A percentile compares a stretch with the other conserved stretches of the same genome.
Evolutionary conservation across 2,888 invertebrate species (phyloP).

Genomic region (Hypomecis atomaria): DNA sequence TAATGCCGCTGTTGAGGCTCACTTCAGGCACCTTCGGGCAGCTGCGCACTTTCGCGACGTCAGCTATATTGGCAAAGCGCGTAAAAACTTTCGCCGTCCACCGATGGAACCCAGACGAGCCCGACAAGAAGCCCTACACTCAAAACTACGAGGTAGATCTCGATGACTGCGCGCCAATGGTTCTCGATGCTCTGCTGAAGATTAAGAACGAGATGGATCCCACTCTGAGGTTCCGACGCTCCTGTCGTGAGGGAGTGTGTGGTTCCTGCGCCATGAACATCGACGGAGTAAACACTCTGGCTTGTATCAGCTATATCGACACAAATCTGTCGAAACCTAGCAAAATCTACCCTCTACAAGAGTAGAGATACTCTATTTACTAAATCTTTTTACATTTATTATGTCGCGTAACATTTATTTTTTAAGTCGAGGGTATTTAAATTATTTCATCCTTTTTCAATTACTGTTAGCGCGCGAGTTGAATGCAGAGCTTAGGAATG

Average conservation of each 20-base stretch:
- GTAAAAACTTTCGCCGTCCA: constrained; percentile 93
- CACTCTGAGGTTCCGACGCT: constrained; percentile 97
- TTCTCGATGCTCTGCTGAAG: constrained; percentile 97
- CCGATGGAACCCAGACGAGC: constrained; percentile 95
- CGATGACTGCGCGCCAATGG: constrained; percentile 97
- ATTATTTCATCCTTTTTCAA: no score
- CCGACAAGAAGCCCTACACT: constrained; percentile 92
- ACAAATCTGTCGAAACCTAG: constrained; percentile 89
- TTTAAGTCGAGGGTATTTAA: no score
- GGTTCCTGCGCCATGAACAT: constrained; percentile 99
- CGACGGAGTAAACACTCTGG: constrained; percentile 97
- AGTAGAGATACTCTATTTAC: no score
- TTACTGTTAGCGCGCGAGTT: no score
- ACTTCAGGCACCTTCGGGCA: constrained; percentile 78
- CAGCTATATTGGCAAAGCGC: constrained; percentile 84
- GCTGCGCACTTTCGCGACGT: constrained; percentile 79
- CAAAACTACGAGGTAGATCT: constrained; percentile 92
- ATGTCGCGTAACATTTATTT: no score
- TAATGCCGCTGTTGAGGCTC: constrained; percentile 80
- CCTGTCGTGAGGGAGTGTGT: constrained; percentile 99
- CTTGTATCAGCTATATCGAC: constrained; percentile 98
- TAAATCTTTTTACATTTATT: no score
- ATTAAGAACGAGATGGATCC: constrained; percentile 99
- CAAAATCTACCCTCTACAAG: constrained; percentile 97
- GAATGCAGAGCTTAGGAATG: no score